phyloP scores from a whole-genome alignment of 1,140 invertebrate species.

The Zaprionus kolodkinae region DNA sequence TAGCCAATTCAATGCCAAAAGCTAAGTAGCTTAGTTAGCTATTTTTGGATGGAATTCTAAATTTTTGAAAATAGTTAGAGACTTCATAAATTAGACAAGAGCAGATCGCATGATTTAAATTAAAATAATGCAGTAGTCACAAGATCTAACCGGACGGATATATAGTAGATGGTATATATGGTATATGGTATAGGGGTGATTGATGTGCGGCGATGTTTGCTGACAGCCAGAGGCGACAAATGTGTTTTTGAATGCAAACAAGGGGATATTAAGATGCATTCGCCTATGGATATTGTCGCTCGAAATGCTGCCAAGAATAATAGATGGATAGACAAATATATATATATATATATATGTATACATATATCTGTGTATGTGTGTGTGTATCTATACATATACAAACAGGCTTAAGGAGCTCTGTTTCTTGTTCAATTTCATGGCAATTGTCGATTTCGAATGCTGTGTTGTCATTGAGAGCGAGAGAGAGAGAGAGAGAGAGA shows the following conservation, averaged over 20 bases:
- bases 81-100: background rate
- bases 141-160: constrained; percentile 54
- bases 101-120: constrained; percentile 37
- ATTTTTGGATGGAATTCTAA: background rate
- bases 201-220: constrained; percentile 62
- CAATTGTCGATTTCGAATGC: constrained; percentile 36
- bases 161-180: constrained; percentile 31
- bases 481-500: background rate
- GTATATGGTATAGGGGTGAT: constrained; percentile 41
- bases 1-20: constrained; percentile 38
- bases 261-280: constrained; percentile 47
- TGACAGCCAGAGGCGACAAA: constrained; percentile 45
- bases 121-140: constrained; percentile 59
- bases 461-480: constrained; percentile 33
- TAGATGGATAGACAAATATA: constrained; percentile 32
- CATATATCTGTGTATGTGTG: constrained; percentile 11
- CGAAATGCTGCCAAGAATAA: constrained; percentile 36
- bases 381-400: background rate
- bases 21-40: background rate
- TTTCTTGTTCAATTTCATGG: constrained; percentile 39
- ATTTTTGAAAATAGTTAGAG: constrained; percentile 14
- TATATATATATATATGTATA: constrained; percentile 8
- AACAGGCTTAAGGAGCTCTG: constrained; percentile 31
- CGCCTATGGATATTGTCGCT: constrained; percentile 32
- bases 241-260: constrained; percentile 54